These are phyloP conservation scores for Batillaria attramentaria DNA, from an alignment of 1,140 invertebrate species.

Conservation along the genomic window DNA sequence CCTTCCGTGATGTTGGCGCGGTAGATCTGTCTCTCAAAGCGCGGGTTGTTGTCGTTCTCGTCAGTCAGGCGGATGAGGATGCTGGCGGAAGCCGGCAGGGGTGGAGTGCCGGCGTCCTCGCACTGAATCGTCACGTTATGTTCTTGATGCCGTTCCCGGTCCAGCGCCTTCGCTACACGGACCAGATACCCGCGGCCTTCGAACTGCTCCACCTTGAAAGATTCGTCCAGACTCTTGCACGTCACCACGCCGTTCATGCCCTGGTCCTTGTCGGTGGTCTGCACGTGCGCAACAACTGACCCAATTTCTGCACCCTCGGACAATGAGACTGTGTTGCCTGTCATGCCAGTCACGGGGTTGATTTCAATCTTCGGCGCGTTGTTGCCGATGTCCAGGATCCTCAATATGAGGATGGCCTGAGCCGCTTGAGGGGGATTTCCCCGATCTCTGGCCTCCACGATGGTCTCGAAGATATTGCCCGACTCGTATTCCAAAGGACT, in stretches of 20 bases:
- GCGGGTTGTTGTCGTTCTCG: constrained; percentile 95
- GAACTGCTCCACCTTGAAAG: constrained; percentile 50
- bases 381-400: constrained; percentile 91
- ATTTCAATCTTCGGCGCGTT: constrained; percentile 88
- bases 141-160: constrained; percentile 85
- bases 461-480: constrained; percentile 48
- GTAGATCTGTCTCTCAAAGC: constrained; percentile 92
- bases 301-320: constrained; percentile 50
- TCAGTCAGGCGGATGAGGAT: constrained; percentile 94
- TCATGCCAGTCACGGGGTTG: constrained; percentile 49
- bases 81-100: constrained; percentile 84
- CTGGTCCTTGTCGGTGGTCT: constrained; percentile 56
- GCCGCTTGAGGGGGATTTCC: constrained; percentile 71
- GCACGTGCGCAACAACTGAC: constrained; percentile 59
- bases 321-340: constrained; percentile 47
- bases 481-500: constrained; percentile 40
- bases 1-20: constrained; percentile 91
- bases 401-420: constrained; percentile 78
- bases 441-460: constrained; percentile 70
- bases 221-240: constrained; percentile 41
- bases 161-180: constrained; percentile 90
- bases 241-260: constrained; percentile 56
- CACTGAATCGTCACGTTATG: constrained; percentile 95
- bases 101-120: constrained; percentile 92
- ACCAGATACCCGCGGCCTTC: constrained; percentile 54